Base-by-base conservation (phyloP, 2,113 vertebrate species). In the Acanthisitta chloris region DNA sequence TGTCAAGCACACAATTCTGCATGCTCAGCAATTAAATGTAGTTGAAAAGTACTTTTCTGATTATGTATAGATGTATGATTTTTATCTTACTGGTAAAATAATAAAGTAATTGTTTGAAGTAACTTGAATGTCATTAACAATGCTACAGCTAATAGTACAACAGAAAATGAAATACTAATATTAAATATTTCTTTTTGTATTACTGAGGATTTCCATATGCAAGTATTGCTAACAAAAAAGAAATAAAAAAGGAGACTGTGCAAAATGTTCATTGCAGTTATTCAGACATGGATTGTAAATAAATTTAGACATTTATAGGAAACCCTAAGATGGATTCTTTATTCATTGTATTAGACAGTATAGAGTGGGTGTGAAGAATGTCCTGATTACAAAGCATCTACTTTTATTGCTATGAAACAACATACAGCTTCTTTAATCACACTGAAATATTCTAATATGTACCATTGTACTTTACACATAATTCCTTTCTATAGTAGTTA, bases 11-110 rank as follows among this genome's bases (percentile, higher is more conserved):
- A 51, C 9, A 78, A 1, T 95, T 81, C 69, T 79, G 64, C 70
- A 45, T 38, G 29, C 20, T 90, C 83, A 93, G 69, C 77, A 93
- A 66, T 62, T 76, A 96, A 92, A 94, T 84, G 25, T 8, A 90
- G 28, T 26, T 52, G 74, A 90, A 95, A 46, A 21, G 23, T 94
- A 95, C 24, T 49, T 42, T 43, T 48, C 8, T 72, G 45, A 36
- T 81, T 82, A 38, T 14, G 45, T 57, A 46, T 26, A 72, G 17
- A 29, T 16, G 14, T 59, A 49, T 51, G 29, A n/a, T 14, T 94
- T 86, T 89, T 88, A 45, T 6, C 6, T 55, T 79, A 16, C 13
- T 57, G 45, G 17, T 43, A 71, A 90, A 70, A 89, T 26, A 55
- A 62, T 86, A 23, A 82, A 95, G 52, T 49, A 66, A 33, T 24